Evolutionary conservation across 1,140 invertebrate species (phyloP).

Genomic region (Thalassaphorura encarpata): DNA sequence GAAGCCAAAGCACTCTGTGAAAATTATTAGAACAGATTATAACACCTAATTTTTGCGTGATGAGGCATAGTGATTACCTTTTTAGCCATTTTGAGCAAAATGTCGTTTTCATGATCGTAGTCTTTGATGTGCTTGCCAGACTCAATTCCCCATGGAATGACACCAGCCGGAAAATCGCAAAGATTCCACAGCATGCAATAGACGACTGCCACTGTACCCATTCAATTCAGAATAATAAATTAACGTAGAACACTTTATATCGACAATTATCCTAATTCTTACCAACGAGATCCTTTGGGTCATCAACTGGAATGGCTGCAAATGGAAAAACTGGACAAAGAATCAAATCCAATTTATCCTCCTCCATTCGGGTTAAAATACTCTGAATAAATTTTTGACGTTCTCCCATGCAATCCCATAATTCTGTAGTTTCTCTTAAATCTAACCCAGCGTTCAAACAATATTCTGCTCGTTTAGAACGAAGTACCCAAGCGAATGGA

Average conservation of each 20-base stretch:
- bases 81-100: slow-evolving; percentile 33
- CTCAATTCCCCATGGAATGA: slow-evolving; percentile 36
- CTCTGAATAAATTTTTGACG: neutral
- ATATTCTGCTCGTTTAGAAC: neutral
- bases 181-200: slow-evolving; percentile 36
- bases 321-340: slow-evolving; percentile 25
- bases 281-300: slow-evolving; percentile 8
- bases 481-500: neutral
- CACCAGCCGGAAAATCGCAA: slow-evolving; percentile 36
- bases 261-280: neutral
- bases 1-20: slow-evolving; percentile 24
- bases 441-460: neutral
- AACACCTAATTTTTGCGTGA: neutral
- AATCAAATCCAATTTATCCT: slow-evolving; percentile 18
- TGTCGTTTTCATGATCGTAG: slow-evolving; percentile 32
- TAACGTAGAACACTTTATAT: neutral
- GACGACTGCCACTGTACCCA: slow-evolving; percentile 17
- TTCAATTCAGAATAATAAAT: neutral
- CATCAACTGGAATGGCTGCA: slow-evolving; percentile 16
- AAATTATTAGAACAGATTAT: neutral
- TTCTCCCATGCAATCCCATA: slow-evolving; percentile 13
- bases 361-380: slow-evolving; percentile 21
- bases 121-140: slow-evolving; percentile 33
- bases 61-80: slow-evolving; percentile 24
- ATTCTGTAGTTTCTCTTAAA: slow-evolving; percentile 1